Percentiles rank a stretch among this genome's conserved stretches.
Conservation (phyloP, 2,113 vertebrate genomes). For the Odontesthes bonariensis region DNA sequence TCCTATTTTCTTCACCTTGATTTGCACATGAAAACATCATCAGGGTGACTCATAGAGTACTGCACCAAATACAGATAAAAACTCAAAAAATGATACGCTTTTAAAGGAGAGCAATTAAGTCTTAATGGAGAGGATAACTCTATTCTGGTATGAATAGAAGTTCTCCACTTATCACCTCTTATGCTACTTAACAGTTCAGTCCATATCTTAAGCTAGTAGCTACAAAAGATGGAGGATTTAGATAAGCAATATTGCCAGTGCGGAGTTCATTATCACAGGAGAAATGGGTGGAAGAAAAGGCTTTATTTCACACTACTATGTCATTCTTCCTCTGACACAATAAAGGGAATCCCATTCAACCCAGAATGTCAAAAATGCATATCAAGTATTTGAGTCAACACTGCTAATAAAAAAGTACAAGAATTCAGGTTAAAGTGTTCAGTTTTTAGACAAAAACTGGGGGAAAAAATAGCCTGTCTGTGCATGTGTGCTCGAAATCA, state of each 20-base stretch:
- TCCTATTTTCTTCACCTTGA: neutral
- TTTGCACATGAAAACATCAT: neutral
- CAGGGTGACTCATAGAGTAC: neutral
- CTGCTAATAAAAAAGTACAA: constrained; percentile 31
- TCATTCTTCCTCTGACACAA: constrained; percentile 28
- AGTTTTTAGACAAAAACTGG: constrained; percentile 35
- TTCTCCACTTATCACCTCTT: constrained; percentile 16
- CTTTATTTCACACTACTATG: constrained; percentile 11
- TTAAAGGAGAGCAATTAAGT: neutral
- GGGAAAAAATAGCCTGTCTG: constrained; percentile 31
- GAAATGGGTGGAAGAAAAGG: constrained; percentile 16
- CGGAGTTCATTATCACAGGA: constrained; percentile 26
- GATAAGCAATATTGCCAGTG: constrained; percentile 59
- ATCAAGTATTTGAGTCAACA: constrained; percentile 3
- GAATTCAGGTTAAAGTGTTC: constrained; percentile 18
- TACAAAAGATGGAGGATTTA: constrained; percentile 66
- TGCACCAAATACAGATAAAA: neutral
- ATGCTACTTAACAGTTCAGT: constrained; percentile 57
- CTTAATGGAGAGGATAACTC: neutral
- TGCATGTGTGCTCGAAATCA: constrained; percentile 5
- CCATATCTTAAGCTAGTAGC: constrained; percentile 42
- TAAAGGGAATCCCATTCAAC: constrained; percentile 1
- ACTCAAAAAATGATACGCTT: neutral
- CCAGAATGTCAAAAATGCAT: neutral
- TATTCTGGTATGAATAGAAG: neutral